Conservation (phyloP, 2,113 vertebrate species). For the Vicugna pacos region DNA sequence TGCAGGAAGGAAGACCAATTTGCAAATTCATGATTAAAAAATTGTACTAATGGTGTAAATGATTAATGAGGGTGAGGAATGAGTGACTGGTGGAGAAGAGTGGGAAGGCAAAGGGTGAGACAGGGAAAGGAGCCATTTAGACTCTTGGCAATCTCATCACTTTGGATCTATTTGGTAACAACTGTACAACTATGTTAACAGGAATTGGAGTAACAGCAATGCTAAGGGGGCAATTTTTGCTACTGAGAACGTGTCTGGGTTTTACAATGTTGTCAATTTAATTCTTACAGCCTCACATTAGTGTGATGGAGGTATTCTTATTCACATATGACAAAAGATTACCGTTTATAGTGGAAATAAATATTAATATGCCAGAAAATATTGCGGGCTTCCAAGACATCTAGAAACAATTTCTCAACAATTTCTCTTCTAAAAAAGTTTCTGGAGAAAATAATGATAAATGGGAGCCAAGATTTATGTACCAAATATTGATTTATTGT, state of each 20-base stretch:
- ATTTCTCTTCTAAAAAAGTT: not conserved
- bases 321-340: not conserved
- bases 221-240: not conserved
- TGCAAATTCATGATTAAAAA: not conserved
- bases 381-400: not conserved
- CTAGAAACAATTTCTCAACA: not conserved
- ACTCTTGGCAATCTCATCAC: not conserved
- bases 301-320: not conserved
- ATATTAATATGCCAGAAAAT: not conserved
- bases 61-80: not conserved
- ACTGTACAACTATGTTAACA: not conserved
- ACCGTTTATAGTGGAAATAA: not conserved
- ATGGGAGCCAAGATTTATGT: not conserved
- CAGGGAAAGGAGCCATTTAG: not conserved
- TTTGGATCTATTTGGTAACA: not conserved
- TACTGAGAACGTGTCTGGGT: not conserved
- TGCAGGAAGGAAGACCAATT: not conserved
- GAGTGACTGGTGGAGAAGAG: not conserved
- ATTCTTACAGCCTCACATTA: not conserved
- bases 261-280: not conserved
- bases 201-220: not conserved
- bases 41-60: not conserved
- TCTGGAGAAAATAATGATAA: not conserved
- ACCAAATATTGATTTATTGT: not conserved
- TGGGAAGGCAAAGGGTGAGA: rapidly evolving